Evolutionary conservation across 2,113 vertebrate genomes (phyloP), one percentile per base, ranked within the genome.

Genomic region (Etia nguti): DNA sequence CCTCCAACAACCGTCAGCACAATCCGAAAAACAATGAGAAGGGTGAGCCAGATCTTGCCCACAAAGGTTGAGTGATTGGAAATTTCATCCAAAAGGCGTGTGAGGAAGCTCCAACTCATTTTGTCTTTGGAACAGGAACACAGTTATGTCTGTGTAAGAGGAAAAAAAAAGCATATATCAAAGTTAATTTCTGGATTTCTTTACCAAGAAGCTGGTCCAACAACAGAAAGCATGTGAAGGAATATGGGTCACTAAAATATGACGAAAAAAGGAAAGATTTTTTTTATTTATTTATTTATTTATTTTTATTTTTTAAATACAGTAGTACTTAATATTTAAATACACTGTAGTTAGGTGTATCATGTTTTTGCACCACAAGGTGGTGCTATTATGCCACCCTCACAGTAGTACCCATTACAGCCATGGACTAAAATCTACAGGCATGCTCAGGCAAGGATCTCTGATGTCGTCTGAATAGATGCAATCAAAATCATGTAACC

Each of bases 81-180:
- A 89, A 98, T 98, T 96, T 98, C 98, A 84, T 98, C 98, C 88
- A 98, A 93, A 77, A 98, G 96, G 24, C 97, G 97, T 0, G 98
- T 98, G 68, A 98, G 95, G 91, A 98, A 98, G 70, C 97, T 98
- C 98, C 98, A 98, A 87, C 98, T 98, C 98, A 98, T 98, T 89
- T 85, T 97, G 96, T 22, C 89, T 48, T 82, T 56, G 18, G 41
- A 36, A 80, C 38, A n/a, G 15, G 34, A 38, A 81, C 12, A 48
- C 31, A 88, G 46, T 95, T 90, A 95, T 70, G 89, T 62, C 96
- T 96, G 87, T 6, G 68, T 0, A 50, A 31, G 59, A 24, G 15
- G 2, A 34, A 1, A 3, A 9, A 10, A 43, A 22, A 12, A 31
- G 16, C 11, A 46, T 3, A 9, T 46, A 29, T 38, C 13, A 4